These are phyloP conservation scores for Hystrix brachyura DNA, from an alignment of 2,113 vertebrate species.

Conservation along the genomic window DNA sequence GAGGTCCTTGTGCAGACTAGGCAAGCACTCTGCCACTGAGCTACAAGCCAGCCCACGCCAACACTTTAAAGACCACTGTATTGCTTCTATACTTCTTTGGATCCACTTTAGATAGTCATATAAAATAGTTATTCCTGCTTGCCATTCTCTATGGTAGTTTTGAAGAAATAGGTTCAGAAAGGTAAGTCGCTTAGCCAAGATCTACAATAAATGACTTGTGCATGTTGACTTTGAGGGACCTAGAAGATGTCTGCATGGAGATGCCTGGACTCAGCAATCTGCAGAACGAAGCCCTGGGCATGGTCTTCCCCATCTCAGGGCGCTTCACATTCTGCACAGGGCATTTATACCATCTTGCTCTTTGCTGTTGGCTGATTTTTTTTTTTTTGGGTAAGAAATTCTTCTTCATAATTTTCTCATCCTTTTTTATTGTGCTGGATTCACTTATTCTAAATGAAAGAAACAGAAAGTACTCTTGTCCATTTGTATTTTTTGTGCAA, in stretches of 20 bases:
- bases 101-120: neutral
- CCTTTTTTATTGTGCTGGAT: neutral
- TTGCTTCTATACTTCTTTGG: neutral
- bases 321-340: neutral
- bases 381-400: neutral
- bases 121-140: neutral
- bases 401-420: slow-evolving; percentile 53
- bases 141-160: neutral
- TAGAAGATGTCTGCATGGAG: neutral
- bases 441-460: slow-evolving; percentile 56
- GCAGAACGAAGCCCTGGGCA: neutral
- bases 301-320: neutral
- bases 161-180: slow-evolving; percentile 18
- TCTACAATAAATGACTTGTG: neutral
- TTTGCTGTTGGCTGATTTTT: neutral
- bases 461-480: slow-evolving; percentile 26
- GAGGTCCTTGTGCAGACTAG: neutral
- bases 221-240: neutral
- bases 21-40: neutral
- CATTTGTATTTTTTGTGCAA: neutral
- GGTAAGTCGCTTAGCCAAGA: neutral
- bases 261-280: neutral
- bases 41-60: neutral
- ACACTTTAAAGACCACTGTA: neutral
- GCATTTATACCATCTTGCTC: neutral